Percentiles rank a stretch among this genome's conserved stretches.
Evolutionary conservation across 1,140 invertebrate genomes (phyloP).

Genomic region (Papilio glaucus): DNA sequence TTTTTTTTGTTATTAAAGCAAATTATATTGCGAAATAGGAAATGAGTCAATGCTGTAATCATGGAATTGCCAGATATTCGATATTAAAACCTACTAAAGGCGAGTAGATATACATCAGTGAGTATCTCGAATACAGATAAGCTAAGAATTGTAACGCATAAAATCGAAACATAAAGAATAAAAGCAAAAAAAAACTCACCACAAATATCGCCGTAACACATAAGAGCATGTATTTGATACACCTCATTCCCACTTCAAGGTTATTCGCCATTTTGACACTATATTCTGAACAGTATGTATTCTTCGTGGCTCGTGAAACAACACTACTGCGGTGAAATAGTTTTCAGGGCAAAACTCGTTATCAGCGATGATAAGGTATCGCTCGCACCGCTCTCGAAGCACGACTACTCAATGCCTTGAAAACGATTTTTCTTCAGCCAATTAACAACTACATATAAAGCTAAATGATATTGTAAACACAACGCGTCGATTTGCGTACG

Average conservation of each 20-base stretch:
- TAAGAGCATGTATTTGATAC: slow-evolving; percentile 93
- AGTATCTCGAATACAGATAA: slow-evolving; percentile 44
- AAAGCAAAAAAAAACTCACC: slow-evolving; percentile 85
- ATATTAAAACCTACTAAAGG: not conserved
- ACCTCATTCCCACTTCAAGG: slow-evolving; percentile 89
- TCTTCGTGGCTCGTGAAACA: slow-evolving; percentile 39
- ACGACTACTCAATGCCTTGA: slow-evolving; percentile 51
- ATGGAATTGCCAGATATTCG: not conserved
- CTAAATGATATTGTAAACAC: slow-evolving; percentile 51
- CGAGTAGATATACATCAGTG: not conserved
- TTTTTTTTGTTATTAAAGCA: not conserved
- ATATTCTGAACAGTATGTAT: slow-evolving; percentile 31
- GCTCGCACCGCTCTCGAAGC: slow-evolving; percentile 42
- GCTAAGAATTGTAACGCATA: slow-evolving; percentile 39
- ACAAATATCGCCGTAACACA: slow-evolving; percentile 93
- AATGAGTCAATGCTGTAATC: not conserved
- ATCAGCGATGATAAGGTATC: slow-evolving; percentile 61
- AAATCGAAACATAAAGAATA: slow-evolving; percentile 34
- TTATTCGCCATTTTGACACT: slow-evolving; percentile 82
- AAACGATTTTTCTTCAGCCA: slow-evolving; percentile 65
- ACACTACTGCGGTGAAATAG: slow-evolving; percentile 46
- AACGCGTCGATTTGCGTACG: slow-evolving; percentile 34
- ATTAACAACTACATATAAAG: slow-evolving; percentile 50
- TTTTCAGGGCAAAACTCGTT: slow-evolving; percentile 45
- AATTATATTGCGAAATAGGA: not conserved